Evolutionary conservation across 2,113 vertebrate genomes (phyloP).

Genomic region (Mystacornis crossleyi): DNA sequence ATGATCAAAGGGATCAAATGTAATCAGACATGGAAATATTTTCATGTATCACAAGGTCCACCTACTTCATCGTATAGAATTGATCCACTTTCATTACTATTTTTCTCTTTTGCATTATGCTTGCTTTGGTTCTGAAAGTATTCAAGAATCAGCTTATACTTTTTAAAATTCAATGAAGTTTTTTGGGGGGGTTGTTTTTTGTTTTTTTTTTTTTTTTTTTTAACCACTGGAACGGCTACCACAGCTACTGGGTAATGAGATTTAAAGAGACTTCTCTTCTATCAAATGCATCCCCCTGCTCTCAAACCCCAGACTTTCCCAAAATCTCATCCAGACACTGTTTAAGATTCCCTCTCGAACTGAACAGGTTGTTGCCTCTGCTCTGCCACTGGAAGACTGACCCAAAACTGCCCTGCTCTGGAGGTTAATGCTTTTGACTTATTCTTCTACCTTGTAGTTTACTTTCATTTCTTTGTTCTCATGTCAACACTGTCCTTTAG

Average conservation of each 20-base stretch:
- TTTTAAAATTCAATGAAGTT: background rate
- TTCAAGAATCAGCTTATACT: background rate
- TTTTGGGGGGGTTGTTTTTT: too few relatives aligned
- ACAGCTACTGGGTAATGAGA: background rate
- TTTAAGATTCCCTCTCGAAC: background rate
- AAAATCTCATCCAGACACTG: background rate
- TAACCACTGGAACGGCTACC: background rate
- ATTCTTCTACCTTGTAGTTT: background rate
- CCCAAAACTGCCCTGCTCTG: background rate
- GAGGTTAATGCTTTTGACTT: background rate
- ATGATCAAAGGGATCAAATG: background rate
- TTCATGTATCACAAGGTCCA: background rate
- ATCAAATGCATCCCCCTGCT: background rate
- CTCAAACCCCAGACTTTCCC: background rate
- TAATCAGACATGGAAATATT: background rate
- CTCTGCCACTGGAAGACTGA: background rate
- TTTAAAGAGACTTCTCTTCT: background rate
- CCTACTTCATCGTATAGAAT: background rate
- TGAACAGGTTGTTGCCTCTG: background rate
- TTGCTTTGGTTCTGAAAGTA: background rate
- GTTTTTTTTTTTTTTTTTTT: background rate
- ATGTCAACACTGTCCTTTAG: background rate
- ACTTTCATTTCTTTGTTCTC: background rate
- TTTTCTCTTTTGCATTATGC: background rate
- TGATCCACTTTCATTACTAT: background rate